phyloP scores from a whole-genome alignment of 2,113 vertebrate species.

The Hippopotamus amphibius region DNA sequence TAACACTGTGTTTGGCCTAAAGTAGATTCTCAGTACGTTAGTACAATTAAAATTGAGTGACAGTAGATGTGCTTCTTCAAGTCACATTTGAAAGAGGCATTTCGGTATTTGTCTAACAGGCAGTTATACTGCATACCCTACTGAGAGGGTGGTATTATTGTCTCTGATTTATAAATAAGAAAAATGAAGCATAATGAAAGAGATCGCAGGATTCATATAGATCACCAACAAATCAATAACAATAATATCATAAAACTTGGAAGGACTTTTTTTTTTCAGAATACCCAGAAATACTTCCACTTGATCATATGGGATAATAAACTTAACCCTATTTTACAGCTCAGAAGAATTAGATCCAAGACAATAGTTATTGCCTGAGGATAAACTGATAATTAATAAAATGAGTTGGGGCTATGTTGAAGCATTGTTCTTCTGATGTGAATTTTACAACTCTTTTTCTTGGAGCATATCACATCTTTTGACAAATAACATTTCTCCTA shows the following conservation, averaged over 20 bases:
- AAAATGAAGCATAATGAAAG: not conserved
- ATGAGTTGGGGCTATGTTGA: too few species aligned
- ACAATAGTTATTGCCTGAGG: not conserved
- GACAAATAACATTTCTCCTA: not conserved
- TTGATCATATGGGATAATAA: not conserved
- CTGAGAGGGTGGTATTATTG: not conserved
- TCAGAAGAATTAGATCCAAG: not conserved
- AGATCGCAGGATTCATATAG: not conserved
- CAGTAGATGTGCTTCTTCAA: not conserved
- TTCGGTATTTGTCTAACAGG: not conserved
- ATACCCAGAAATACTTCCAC: not conserved
- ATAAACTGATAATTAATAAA: not conserved
- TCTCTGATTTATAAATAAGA: not conserved
- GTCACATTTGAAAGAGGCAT: not conserved
- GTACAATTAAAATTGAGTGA: not conserved
- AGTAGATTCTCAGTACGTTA: not conserved
- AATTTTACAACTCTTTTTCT: not conserved
- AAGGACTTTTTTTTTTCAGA: not conserved
- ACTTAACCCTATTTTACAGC: not conserved
- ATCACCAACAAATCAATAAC: not conserved
- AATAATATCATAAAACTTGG: not conserved
- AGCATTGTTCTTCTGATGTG: not conserved
- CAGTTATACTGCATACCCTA: not conserved
- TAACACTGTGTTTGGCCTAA: not conserved
- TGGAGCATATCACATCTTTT: not conserved